A percentile compares a stretch with the other conserved stretches of the same genome.
Evolutionary conservation across 2,888 invertebrate genomes (phyloP).

Genomic region (Synergus japonicus): DNA sequence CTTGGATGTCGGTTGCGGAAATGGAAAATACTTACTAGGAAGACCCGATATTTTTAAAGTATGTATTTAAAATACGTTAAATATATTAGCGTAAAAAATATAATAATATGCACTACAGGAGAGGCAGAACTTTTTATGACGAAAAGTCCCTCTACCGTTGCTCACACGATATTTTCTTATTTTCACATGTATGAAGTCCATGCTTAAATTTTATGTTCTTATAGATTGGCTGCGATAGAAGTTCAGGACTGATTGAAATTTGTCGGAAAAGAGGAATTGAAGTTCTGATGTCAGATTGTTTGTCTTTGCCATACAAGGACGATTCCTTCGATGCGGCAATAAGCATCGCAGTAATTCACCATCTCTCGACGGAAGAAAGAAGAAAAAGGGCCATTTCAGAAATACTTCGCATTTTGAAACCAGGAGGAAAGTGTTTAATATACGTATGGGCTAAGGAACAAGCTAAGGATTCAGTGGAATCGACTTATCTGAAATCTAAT

Average conservation of each 20-base stretch:
- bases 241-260: conserved; percentile 83
- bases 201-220: conserved; percentile 53
- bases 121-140: too few relatives aligned
- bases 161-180: too few relatives aligned
- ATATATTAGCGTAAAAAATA: too few relatives aligned
- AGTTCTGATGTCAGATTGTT: conserved; percentile 87
- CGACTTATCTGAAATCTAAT: conserved; percentile 83
- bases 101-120: too few relatives aligned
- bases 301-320: conserved; percentile 85
- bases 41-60: conserved; percentile 66
- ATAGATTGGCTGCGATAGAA: conserved; percentile 90
- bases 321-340: conserved; percentile 88
- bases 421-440: conserved; percentile 88
- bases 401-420: conserved; percentile 85
- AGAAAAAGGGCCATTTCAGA: conserved; percentile 87
- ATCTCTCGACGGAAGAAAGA: conserved; percentile 90
- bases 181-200: too few relatives aligned
- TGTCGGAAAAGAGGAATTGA: conserved; percentile 82
- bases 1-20: conserved; percentile 97
- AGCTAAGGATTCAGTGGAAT: conserved; percentile 82
- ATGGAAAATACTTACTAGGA: conserved; percentile 93
- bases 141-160: too few relatives aligned
- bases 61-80: conserved; percentile 6
- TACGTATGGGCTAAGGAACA: conserved; percentile 99
- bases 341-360: conserved; percentile 98